Conservation (phyloP, 2,888 invertebrate species). For the Heteropelma amictum region DNA sequence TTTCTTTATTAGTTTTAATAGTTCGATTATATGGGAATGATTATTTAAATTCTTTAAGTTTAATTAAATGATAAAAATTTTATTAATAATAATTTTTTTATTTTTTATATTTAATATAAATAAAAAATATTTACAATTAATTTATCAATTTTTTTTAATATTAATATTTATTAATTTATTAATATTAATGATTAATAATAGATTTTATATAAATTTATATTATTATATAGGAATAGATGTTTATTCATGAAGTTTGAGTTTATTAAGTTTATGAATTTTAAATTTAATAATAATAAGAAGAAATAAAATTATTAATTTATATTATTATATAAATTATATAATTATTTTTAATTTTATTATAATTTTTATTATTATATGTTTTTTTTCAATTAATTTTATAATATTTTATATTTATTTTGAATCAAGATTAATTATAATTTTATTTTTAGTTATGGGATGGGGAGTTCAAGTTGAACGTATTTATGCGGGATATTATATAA, state of each 20-base stretch:
- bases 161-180: no score
- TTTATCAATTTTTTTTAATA: no score
- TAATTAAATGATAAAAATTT: slow-evolving; percentile 82
- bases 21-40: slow-evolving; percentile 83
- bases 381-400: no score
- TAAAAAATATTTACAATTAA: no score
- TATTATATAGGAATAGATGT: no score
- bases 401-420: no score
- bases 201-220: slow-evolving; percentile 79
- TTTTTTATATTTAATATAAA: slow-evolving; percentile 80
- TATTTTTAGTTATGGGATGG: no score
- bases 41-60: slow-evolving; percentile 81
- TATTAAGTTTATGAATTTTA: slow-evolving; percentile 68
- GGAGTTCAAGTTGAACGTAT: no score
- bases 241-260: slow-evolving; percentile 62
- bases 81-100: slow-evolving; percentile 76
- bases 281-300: neutral
- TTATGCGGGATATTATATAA: no score
- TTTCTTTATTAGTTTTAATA: slow-evolving; percentile 82
- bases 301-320: slow-evolving; percentile 10
- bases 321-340: slow-evolving; percentile 10
- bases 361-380: slow-evolving; percentile 18
- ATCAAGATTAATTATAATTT: no score
- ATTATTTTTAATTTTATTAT: slow-evolving; percentile 51
- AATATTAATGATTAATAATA: no score